Evolutionary conservation across 2,113 vertebrate genomes (phyloP).

Genomic region (Ia io): DNA sequence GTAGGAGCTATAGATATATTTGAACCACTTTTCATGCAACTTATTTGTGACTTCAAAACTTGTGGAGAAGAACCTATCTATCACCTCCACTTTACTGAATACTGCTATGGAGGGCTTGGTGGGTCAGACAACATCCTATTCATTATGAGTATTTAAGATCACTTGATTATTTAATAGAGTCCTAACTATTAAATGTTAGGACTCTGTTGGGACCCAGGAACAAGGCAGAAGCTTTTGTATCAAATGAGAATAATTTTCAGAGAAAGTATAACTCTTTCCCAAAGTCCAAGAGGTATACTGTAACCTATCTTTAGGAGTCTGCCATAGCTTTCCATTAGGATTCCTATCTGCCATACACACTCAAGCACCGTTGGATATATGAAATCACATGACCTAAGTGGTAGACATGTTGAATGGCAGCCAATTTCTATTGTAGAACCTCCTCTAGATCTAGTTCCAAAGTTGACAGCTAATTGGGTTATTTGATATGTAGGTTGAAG

Average conservation of each 20-base stretch:
- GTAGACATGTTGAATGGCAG: neutral
- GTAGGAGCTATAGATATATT: neutral
- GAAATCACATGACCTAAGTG: neutral
- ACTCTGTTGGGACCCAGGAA: neutral
- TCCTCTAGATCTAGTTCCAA: neutral
- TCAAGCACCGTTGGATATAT: neutral
- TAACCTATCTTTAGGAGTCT: neutral
- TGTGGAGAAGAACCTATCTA: neutral
- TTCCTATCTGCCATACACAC: neutral
- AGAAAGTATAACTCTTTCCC: neutral
- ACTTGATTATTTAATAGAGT: neutral
- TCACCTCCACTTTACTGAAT: neutral
- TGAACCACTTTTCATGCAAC: neutral
- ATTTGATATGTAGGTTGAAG: constrained; percentile 3
- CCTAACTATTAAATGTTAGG: neutral
- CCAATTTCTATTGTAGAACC: neutral
- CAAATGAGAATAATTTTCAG: neutral
- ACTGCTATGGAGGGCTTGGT: neutral
- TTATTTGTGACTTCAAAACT: neutral
- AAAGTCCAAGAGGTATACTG: neutral
- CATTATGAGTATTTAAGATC: neutral
- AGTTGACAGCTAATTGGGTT: neutral
- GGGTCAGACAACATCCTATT: neutral
- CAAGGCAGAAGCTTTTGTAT: neutral
- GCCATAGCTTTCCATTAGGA: neutral